Percentiles rank a stretch among this genome's conserved stretches.
phyloP scores from a whole-genome alignment of 2,113 vertebrate species.

The Sula dactylatra region DNA sequence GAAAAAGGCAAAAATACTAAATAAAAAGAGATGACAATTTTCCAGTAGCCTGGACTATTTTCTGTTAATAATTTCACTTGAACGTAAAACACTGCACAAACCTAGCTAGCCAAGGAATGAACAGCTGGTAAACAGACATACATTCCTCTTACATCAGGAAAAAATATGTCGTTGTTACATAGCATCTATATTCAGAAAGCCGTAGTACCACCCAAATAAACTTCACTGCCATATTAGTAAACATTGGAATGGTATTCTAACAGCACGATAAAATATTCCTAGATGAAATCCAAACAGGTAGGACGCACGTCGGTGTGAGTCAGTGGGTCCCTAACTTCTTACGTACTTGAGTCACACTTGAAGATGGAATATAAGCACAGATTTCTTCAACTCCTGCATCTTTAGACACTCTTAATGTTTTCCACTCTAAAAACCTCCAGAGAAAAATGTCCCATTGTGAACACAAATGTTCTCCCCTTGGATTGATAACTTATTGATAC shows the following conservation, averaged over 20 bases:
- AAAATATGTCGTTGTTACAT: not conserved
- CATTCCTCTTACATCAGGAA: not conserved
- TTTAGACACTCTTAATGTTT: not conserved
- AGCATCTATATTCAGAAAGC: conserved; percentile 23
- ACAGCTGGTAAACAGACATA: conserved; percentile 17
- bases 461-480: not conserved
- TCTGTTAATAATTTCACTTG: not conserved
- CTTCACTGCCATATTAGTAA: not conserved
- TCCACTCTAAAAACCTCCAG: not conserved
- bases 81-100: conserved; percentile 24
- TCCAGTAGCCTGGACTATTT: not conserved
- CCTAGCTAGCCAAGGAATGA: conserved; percentile 20
- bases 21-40: not conserved
- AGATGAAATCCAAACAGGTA: not conserved
- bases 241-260: not conserved
- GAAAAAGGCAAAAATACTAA: not conserved
- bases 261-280: not conserved
- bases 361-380: not conserved
- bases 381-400: not conserved
- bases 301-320: not conserved
- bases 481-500: not conserved
- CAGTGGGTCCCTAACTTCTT: not conserved
- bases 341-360: not conserved
- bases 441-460: not conserved
- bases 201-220: not conserved